These are phyloP conservation scores for Premnoplex brunnescens DNA, from an alignment of 2,797 vertebrate genomes.

Conservation along the genomic window DNA sequence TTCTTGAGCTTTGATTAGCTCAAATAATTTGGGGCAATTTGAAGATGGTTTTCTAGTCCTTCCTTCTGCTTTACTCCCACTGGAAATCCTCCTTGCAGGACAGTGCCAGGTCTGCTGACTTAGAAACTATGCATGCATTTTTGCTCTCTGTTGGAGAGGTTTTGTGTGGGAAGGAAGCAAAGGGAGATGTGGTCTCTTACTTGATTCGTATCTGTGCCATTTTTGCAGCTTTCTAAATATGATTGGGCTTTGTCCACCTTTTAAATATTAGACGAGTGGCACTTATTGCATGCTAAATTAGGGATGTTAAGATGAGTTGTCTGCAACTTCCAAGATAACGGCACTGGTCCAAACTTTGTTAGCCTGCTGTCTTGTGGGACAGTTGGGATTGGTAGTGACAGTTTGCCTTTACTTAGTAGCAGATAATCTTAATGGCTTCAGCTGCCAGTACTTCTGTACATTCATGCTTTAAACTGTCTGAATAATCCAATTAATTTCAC, in stretches of 20 bases:
- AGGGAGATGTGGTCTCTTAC: background rate
- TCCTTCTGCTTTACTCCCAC: background rate
- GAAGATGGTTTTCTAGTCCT: background rate
- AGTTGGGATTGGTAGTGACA: background rate
- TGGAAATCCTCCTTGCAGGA: background rate
- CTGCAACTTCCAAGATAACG: background rate
- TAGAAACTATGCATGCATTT: background rate
- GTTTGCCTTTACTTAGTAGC: background rate
- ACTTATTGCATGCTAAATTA: background rate
- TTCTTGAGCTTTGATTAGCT: background rate
- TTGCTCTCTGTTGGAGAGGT: background rate
- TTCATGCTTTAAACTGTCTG: background rate
- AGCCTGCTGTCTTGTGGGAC: background rate
- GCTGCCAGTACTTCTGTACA: background rate
- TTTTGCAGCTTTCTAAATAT: background rate
- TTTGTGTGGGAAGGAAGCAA: background rate
- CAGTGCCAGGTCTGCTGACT: background rate
- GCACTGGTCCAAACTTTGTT: background rate
- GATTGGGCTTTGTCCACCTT: background rate
- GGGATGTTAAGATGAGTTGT: background rate
- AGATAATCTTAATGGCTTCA: background rate
- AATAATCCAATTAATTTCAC: conserved; percentile 4
- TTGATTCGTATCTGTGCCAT: background rate
- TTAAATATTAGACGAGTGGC: background rate
- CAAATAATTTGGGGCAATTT: background rate